phyloP scores from a whole-genome alignment of 2,113 vertebrate species.

The Corydoras sp. region DNA sequence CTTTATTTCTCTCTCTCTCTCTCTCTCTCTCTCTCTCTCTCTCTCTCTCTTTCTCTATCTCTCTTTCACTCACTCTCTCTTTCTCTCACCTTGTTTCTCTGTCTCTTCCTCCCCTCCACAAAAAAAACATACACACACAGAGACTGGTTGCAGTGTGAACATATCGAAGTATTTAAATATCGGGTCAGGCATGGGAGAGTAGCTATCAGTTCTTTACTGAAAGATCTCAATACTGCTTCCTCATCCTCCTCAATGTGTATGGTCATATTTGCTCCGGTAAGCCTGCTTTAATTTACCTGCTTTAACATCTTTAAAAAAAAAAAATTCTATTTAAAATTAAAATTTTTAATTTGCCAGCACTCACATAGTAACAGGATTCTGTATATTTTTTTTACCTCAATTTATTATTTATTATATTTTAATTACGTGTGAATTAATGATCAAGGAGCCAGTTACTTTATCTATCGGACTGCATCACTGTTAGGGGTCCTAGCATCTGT shows the following conservation, averaged over 20 bases:
- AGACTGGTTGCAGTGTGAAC: conserved; percentile 12
- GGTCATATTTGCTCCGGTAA: conserved; percentile 51
- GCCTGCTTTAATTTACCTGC: conserved; percentile 9
- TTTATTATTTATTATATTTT: no score
- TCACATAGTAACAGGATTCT: not conserved
- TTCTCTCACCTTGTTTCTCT: not conserved
- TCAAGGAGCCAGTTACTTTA: conserved; percentile 15
- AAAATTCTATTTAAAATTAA: no score
- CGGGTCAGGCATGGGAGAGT: no score
- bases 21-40: conserved; percentile 6
- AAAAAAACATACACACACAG: conserved; percentile 6
- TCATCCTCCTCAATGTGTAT: conserved; percentile 47
- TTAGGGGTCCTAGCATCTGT: conserved; percentile 31
- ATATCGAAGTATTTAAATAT: no score
- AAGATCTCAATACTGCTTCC: conserved; percentile 29
- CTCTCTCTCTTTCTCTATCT: not conserved
- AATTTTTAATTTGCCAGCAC: not conserved
- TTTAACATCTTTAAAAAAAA: conserved; percentile 2
- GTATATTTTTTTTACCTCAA: not conserved
- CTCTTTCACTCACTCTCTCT: not conserved
- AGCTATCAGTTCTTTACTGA: conserved; percentile 23
- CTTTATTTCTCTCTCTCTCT: not conserved
- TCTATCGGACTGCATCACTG: conserved; percentile 21
- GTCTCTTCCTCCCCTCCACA: conserved; percentile 1
- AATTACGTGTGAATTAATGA: no score